Base-by-base conservation (phyloP, 2,113 vertebrate genomes). In the Halcyon senegalensis region DNA sequence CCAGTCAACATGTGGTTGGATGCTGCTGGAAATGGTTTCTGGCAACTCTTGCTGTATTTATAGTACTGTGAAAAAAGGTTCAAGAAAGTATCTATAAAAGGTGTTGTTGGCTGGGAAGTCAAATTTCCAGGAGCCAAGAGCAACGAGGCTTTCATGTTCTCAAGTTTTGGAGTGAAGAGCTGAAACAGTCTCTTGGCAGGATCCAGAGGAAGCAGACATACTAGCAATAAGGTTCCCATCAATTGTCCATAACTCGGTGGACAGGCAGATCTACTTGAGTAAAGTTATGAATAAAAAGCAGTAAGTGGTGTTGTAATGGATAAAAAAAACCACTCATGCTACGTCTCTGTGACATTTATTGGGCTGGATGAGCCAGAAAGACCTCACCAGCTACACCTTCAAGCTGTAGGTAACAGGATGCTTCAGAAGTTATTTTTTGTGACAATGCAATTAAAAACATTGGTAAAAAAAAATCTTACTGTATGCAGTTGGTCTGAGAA, bases 21-120 rank as follows among this genome's bases (percentile, higher is more conserved):
- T 95, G 96, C 79, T 97, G 95, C 94, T 97, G 96, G 93, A 92
- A 97, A 85, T 8, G 7, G 60, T 97, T 97, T 95, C 97, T 98
- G 98, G 98, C 98, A 98, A 75, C 82, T 87, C 64, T 41, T 72
- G 78, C 89, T 96, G 2, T 97, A 98, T 97, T 98, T 98, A 98
- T 93, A 97, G 94, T 88, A 92, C 93, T 93, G 93, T 50, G 95
- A 96, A 97, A 96, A 97, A 95, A 76, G 73, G 93, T 93, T 98
- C 92, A 97, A 98, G 97, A 98, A 98, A 98, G 96, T 97, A 97
- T 97, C 97, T 97, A 97, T 98, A 98, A 98, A 98, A 98, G 98
- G 97, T 98, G 97, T 95, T 97, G 96, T 96, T 98, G 98, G 98
- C 98, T 96, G 95, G 90, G 95, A 97, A 97, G 94, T 90, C 82